Conservation (phyloP, 1,140 invertebrate genomes). For the Drosophila nasuta region DNA sequence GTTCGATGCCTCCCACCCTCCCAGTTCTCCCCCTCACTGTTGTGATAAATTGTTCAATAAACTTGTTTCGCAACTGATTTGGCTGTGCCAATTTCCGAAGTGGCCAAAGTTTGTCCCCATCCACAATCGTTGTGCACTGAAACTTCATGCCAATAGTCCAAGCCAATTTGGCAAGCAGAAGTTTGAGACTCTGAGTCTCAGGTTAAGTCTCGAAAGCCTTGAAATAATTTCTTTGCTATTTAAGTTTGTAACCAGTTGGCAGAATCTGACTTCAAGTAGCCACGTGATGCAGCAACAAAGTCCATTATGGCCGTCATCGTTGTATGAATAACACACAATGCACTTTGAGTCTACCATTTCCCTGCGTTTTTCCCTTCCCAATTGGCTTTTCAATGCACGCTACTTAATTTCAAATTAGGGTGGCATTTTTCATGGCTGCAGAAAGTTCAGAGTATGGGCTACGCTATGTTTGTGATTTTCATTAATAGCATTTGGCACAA, state of each 20-base stretch:
- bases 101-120: slow-evolving; percentile 38
- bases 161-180: slow-evolving; percentile 17
- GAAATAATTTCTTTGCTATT: slow-evolving; percentile 57
- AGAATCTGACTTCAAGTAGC: background rate
- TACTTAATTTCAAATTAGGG: slow-evolving; percentile 79
- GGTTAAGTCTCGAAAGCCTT: slow-evolving; percentile 28
- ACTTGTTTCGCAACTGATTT: slow-evolving; percentile 81
- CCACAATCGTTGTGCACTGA: slow-evolving; percentile 12
- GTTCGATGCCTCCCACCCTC: slow-evolving; percentile 4
- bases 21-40: slow-evolving; percentile 9
- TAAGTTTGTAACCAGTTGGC: slow-evolving; percentile 30
- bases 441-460: background rate
- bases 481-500: slow-evolving; percentile 78
- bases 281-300: slow-evolving; percentile 26
- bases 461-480: slow-evolving; percentile 73
- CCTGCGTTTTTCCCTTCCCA: background rate
- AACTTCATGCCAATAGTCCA: slow-evolving; percentile 52
- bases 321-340: slow-evolving; percentile 43
- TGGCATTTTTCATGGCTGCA: slow-evolving; percentile 60
- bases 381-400: slow-evolving; percentile 4
- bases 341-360: slow-evolving; percentile 38
- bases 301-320: slow-evolving; percentile 55
- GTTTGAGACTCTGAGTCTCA: background rate
- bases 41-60: slow-evolving; percentile 79
- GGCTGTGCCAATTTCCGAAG: slow-evolving; percentile 60